Evolutionary conservation across 2,797 vertebrate genomes (phyloP), one percentile per base, ranked within the genome.

Genomic region (Salarias fasciatus): DNA sequence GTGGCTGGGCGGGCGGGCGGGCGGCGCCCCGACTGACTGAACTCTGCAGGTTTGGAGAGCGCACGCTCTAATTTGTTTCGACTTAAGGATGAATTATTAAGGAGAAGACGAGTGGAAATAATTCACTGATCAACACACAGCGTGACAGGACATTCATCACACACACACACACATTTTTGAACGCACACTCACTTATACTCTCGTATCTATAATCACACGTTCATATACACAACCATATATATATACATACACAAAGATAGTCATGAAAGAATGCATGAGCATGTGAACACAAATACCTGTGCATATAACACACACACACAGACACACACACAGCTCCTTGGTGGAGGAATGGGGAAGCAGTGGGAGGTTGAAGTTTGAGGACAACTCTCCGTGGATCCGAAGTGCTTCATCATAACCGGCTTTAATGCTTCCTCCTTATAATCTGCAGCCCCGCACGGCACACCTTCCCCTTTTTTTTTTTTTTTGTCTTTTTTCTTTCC

Each of bases 101-200:
- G 14, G 92, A 66, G 63, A 88, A 91, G 93, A 92, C 92, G 91
- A 93, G 89, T 93, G 95, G 96, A 95, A 96, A 96, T 96, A 95
- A 95, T 95, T 94, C 92, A 95, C 91, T 89, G 93, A 94, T 95
- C 94, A 94, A 94, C 93, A 95, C 93, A 91, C 90, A 80, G 91
- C 88, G 87, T 92, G 94, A 94, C 94, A 94, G 94, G 89, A 92
- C 93, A 95, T 95, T 95, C 94, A 95, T 96, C 95, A 96, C 18
- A 24, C 18, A n/a, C n/a, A 24, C 18, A 24, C 18, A 3, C 18
- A 24, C 24, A 24, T 24, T 18, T 24, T 24, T 3, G 18, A 24
- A 24, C 18, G 24, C 18, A 18, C 18, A 24, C 18, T 24, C 18
- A 24, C 18, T 2, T 18, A 24, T 24, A 24, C 18, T 24, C n/a